phyloP scores from a whole-genome alignment of 2,113 vertebrate species.

The Embiotoca jacksoni region DNA sequence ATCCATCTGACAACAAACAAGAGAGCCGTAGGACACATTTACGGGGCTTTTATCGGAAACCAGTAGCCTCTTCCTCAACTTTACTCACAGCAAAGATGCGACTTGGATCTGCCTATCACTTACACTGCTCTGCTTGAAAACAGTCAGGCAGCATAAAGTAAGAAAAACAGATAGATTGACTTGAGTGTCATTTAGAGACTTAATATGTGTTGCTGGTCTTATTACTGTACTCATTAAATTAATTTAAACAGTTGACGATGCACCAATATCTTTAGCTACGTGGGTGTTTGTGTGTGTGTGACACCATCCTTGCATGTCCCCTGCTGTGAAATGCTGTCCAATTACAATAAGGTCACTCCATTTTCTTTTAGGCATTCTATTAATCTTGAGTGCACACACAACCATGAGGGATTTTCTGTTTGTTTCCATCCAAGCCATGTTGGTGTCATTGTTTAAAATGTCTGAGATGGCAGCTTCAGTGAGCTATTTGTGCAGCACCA shows the following conservation, averaged over 20 bases:
- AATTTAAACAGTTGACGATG: too few relatives aligned
- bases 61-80: background rate
- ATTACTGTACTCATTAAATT: too few relatives aligned
- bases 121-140: background rate
- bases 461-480: constrained; percentile 48
- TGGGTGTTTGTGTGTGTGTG: too few relatives aligned
- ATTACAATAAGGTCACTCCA: constrained; percentile 46
- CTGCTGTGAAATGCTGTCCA: constrained; percentile 3
- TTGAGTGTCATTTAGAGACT: too few relatives aligned
- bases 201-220: background rate
- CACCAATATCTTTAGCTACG: too few relatives aligned
- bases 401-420: constrained; percentile 30
- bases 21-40: background rate
- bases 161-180: background rate
- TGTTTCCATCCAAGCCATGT: constrained; percentile 34
- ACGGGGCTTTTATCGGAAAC: constrained; percentile 6
- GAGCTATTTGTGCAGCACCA: constrained; percentile 46
- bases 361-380: constrained; percentile 43
- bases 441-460: constrained; percentile 41
- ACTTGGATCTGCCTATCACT: constrained; percentile 14
- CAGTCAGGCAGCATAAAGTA: background rate
- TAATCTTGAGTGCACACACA: constrained; percentile 40
- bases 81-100: background rate
- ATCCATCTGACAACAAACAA: constrained; percentile 25
- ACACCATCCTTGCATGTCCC: background rate